Percentiles rank a stretch among this genome's conserved stretches.
These are phyloP conservation scores for Idaea dimidiata DNA, from an alignment of 2,888 invertebrate species.

Conservation along the genomic window DNA sequence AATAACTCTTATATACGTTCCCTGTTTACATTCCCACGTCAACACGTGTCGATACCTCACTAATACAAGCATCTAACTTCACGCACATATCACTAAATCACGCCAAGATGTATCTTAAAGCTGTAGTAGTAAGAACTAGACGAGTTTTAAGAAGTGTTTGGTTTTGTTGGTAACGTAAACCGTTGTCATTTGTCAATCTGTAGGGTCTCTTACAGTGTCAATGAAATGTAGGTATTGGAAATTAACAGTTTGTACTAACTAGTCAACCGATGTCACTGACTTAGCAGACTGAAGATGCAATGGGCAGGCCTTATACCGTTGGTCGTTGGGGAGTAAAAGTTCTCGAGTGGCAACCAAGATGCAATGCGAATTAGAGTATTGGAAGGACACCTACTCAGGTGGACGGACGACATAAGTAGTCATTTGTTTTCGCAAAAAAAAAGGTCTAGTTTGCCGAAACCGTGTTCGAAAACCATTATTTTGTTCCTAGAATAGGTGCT, in stretches of 20 bases:
- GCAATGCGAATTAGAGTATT: too few species aligned
- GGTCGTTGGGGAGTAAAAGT: too few species aligned
- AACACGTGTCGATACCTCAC: constrained; percentile 59
- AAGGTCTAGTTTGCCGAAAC: too few species aligned
- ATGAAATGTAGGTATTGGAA: constrained; percentile 23
- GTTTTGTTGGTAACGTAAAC: constrained; percentile 29
- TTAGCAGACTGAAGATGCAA: too few species aligned
- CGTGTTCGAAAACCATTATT: too few species aligned
- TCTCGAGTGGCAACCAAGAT: too few species aligned
- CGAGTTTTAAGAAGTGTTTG: neutral
- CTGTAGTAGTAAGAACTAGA: constrained; percentile 15
- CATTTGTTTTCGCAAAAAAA: too few species aligned
- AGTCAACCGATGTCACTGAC: too few species aligned
- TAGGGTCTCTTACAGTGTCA: constrained; percentile 39
- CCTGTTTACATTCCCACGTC: constrained; percentile 75
- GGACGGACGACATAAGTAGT: too few species aligned
- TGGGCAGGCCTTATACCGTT: too few species aligned
- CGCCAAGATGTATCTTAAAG: constrained; percentile 36
- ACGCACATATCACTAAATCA: constrained; percentile 18
- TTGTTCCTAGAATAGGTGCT: too few species aligned
- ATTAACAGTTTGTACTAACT: neutral
- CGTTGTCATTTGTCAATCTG: constrained; percentile 60
- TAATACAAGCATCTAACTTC: constrained; percentile 34
- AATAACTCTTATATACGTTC: constrained; percentile 46
- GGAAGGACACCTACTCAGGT: too few species aligned